Evolutionary conservation across 2,888 invertebrate genomes (phyloP), one percentile per base, ranked within the genome.

Genomic region (Agrochola lychnidis): DNA sequence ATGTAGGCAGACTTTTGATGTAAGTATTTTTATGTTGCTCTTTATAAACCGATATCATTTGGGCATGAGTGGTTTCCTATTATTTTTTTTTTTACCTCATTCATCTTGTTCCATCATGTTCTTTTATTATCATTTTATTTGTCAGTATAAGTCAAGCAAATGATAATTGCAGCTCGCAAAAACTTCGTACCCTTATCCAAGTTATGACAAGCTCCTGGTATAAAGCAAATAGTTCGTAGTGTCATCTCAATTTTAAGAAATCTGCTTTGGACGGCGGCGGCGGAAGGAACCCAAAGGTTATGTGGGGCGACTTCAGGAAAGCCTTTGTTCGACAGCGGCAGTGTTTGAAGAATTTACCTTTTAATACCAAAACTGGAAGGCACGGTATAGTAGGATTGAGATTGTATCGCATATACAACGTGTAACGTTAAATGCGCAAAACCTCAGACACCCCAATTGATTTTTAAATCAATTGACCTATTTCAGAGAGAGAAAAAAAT

Each of bases 61-160:
- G 56, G 76, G 79, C 70, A 61, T 81, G 69, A 67, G 66, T 66
- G 61, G 19, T 25, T 81, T 14, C 68, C 5, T 67, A 22, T 22
- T 25, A 22, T 30, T 67, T 72, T 53, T 0, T n/a, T 68, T 62
- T 62, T 36, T 57, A 25, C 4, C 40, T 78, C 25, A 40, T 63
- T 78, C 63, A 77, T 14, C 3, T 63, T n/a, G n/a, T n/a, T 70
- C 48, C 22, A n/a, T 78, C 30, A 40, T 16, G 14, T 61, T 69
- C 1, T 42, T 42, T 68, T 68, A 19, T 53, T 9, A 30, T 7
- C 19, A 14, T 63, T 36, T 36, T 14, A 25, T 64, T 5, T 59
- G 51, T 16, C 22, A 19, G 42, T 30, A 14, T 30, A 67, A 48
- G 16, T 10, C 22, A 63, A 51, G 40, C 16, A 25, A 40, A 71